Base-by-base conservation (phyloP, 2,113 vertebrate genomes). In the Hystrix cristata region DNA sequence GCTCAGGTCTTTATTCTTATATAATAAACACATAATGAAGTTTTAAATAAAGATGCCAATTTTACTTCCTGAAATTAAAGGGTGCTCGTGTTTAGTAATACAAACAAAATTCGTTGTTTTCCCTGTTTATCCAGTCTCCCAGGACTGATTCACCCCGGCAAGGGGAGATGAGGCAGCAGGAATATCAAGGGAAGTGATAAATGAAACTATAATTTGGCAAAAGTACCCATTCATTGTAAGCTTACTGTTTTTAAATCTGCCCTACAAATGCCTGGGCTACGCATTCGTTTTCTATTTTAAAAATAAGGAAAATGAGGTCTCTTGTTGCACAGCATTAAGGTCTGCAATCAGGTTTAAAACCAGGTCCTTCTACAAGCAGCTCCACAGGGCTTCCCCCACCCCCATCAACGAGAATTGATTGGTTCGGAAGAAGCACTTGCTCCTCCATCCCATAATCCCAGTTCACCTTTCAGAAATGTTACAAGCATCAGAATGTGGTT, bases 401-500 rank as follows among this genome's bases (percentile, higher is more conserved):
- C 9, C 55, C 11, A 64, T 7, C 12, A 25, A 27, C 51, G 25
- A 9, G 0, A 72, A 78, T 19, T n/a, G 64, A 23, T 16, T 31
- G n/a, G n/a, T 53, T 55, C 55, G 43, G 92, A 86, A 83, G 76
- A 69, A 71, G 76, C 83, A 16, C 19, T 10, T 14, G 46, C 21
- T 69, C 43, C 59, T 59, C 38, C 69, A 69, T 9, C 15, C 51
- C 25, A 3, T 43, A 92, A 91, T 71, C 53, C 55, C 71, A 60
- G 29, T 43, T 86, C 60, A 84, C 84, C 79, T 92, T 91, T 92
- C 53, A 84, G 95, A 85, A 87, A 55, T 14, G 59, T 65, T 94
- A 65, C 62, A 71, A 85, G 60, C 90, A 78, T 87, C 90, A 87
- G 83, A 92, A 67, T 85, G 79, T 78, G 76, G 34, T 81, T 93